These are phyloP conservation scores for Turnix velox DNA, from an alignment of 2,113 vertebrate species.

Conservation along the genomic window DNA sequence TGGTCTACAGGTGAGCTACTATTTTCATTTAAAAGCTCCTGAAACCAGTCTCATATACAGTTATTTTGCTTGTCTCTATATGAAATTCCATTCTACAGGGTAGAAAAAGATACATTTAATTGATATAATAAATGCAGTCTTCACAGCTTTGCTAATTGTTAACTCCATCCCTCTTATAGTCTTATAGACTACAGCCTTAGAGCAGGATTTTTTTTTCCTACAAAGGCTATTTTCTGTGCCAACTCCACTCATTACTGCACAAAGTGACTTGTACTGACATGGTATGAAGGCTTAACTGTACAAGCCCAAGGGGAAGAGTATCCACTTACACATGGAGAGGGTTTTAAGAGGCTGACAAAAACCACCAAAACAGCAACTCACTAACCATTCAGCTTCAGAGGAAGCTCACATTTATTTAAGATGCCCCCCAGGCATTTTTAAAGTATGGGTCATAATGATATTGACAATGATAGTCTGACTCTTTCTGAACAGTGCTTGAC, in stretches of 20 bases:
- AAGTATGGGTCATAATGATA: not conserved
- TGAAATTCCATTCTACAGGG: accelerated
- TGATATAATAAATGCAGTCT: not conserved
- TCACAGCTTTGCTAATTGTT: not conserved
- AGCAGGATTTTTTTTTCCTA: not conserved
- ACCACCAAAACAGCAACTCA: not conserved
- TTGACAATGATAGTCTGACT: accelerated
- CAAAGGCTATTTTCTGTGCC: not conserved
- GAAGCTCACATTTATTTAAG: not conserved
- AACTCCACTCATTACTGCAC: not conserved
- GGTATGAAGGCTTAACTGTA: not conserved
- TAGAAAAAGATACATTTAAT: not conserved
- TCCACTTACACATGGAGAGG: not conserved
- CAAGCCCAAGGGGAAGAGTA: not conserved
- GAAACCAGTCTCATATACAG: not conserved
- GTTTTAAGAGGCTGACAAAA: not conserved
- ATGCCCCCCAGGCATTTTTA: not conserved
- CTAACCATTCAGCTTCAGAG: not conserved
- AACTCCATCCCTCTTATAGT: not conserved
- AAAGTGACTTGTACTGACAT: not conserved
- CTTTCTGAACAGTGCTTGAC: not conserved
- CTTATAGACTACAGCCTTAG: not conserved
- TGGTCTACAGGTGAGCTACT: accelerated
- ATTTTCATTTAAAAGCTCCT: not conserved
- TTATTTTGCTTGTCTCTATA: not conserved